A percentile compares a stretch with the other conserved stretches of the same genome.
phyloP scores from a whole-genome alignment of 2,888 invertebrate genomes.

The Erebia epiphron region DNA sequence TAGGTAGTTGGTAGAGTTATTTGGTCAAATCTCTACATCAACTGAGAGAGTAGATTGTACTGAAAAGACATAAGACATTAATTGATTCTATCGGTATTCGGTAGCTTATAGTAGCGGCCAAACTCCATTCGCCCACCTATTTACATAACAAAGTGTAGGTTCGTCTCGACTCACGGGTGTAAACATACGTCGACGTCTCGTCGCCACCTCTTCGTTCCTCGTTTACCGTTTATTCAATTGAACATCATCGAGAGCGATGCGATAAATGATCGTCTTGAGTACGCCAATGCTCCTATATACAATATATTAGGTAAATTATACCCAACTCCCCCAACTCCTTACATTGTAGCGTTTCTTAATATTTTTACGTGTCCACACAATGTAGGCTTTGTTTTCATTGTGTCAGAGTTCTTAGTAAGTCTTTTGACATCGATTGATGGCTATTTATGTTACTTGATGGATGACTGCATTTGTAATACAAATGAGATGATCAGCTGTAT shows the following conservation, averaged over 20 bases:
- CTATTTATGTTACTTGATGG: no score
- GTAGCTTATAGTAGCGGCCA: background rate
- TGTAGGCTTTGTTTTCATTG: no score
- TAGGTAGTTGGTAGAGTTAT: no score
- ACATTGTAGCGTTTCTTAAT: conserved; percentile 26
- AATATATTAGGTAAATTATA: background rate
- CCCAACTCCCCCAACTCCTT: conserved; percentile 10
- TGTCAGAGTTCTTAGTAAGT: no score
- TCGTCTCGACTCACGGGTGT: conserved; percentile 53
- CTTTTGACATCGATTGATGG: no score
- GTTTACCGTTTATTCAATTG: conserved; percentile 70
- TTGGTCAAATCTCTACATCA: no score
- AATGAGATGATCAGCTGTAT: no score
- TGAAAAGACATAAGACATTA: no score
- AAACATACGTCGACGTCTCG: conserved; percentile 36
- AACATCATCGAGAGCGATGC: conserved; percentile 67
- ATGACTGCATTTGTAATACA: no score
- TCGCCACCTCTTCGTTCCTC: conserved; percentile 56
- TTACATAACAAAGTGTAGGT: conserved; percentile 65
- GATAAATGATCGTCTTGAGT: conserved; percentile 59
- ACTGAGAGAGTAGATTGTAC: no score
- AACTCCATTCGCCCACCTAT: conserved; percentile 45
- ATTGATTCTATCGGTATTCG: no score
- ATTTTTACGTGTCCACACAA: no score
- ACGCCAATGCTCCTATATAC: conserved; percentile 37